Evolutionary conservation across 37 sponge, comb jelly and placozoan genomes (phyloP).

Genomic region (Lycopodina hypogea): DNA sequence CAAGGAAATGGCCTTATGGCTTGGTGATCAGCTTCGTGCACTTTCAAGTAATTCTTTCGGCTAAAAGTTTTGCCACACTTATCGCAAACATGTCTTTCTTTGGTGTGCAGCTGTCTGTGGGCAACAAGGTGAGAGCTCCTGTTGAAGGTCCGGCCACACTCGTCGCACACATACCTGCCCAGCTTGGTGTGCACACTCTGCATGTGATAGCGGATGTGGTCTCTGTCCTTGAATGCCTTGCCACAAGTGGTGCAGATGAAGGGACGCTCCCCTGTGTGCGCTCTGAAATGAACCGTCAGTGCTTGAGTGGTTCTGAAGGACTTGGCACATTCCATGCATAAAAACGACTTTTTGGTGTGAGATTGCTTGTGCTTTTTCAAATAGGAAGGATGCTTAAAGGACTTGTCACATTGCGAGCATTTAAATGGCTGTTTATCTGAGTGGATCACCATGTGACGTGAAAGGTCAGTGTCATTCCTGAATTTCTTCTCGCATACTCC

Average conservation of each 20-base stretch:
- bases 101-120: slow-evolving; percentile 3
- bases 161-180: neutral
- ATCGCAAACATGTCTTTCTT: neutral
- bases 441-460: neutral
- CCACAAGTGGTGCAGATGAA: slow-evolving; percentile 12
- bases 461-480: neutral
- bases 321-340: neutral
- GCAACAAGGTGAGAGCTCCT: neutral
- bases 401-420: neutral
- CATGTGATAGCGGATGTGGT: slow-evolving; percentile 17
- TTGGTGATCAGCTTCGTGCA: neutral
- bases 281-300: slow-evolving; percentile 15
- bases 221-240: neutral
- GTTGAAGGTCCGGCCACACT: slow-evolving; percentile 5
- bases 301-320: neutral
- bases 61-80: slow-evolving; percentile 1
- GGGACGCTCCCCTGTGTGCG: slow-evolving; percentile 14
- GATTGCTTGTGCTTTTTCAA: neutral
- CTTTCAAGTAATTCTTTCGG: neutral
- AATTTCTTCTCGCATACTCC: neutral
- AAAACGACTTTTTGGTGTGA: slow-evolving; percentile 1
- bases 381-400: neutral
- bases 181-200: neutral
- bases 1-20: neutral
- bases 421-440: neutral